These are phyloP conservation scores for Julus scanicus DNA, from an alignment of 2,888 invertebrate genomes.

Conservation along the genomic window DNA sequence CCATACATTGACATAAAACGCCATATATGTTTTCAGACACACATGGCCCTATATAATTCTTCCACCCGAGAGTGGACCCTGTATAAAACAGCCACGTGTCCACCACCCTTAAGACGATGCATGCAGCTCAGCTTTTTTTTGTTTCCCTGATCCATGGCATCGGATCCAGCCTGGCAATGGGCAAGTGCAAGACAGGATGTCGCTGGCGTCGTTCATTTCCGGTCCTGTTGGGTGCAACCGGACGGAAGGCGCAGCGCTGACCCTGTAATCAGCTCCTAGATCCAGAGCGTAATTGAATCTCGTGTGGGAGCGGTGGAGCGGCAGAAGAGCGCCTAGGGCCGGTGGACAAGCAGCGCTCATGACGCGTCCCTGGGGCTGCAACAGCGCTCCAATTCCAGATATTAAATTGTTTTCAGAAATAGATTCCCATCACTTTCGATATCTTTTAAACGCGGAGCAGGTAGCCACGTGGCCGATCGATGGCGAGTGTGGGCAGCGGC, in stretches of 20 bases:
- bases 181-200: not conserved
- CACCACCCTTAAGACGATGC: too few relatives aligned
- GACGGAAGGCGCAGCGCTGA: not conserved
- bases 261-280: slow-evolving; percentile 27
- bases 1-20: too few relatives aligned
- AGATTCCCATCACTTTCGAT: slow-evolving; percentile 40
- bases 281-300: slow-evolving; percentile 8
- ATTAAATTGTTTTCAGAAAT: slow-evolving; percentile 47
- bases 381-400: slow-evolving; percentile 32
- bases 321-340: not conserved
- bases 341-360: slow-evolving; percentile 25
- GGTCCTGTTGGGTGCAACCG: slow-evolving; percentile 34
- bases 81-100: too few relatives aligned
- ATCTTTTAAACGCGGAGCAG: not conserved
- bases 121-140: too few relatives aligned
- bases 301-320: slow-evolving; percentile 21
- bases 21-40: too few relatives aligned
- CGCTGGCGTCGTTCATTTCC: slow-evolving; percentile 16
- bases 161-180: not conserved
- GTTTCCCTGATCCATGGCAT: too few relatives aligned
- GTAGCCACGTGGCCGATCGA: not conserved
- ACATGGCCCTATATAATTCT: too few relatives aligned
- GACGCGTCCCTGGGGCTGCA: slow-evolving; percentile 24
- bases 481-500: slow-evolving; percentile 5
- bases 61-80: too few relatives aligned